A percentile compares a stretch with the other conserved stretches of the same genome.
phyloP scores from a whole-genome alignment of 2,888 invertebrate species.

The Trichopoda pennipes region DNA sequence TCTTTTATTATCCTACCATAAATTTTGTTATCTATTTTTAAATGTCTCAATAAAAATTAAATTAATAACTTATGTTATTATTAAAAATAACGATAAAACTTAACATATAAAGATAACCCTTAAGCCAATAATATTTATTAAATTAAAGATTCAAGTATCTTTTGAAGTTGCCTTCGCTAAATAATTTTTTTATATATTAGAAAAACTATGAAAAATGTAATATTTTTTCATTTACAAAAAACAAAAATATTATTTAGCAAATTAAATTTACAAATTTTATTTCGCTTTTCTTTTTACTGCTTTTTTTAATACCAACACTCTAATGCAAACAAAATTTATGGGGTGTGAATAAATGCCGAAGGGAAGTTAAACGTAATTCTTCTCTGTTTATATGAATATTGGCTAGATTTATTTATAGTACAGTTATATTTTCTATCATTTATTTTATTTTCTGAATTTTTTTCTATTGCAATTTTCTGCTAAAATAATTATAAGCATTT shows the following conservation, averaged over 20 bases:
- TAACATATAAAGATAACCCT: too few relatives aligned
- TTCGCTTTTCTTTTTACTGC: neutral
- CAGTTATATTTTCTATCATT: neutral
- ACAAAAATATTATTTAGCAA: conserved; percentile 34
- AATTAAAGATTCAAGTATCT: neutral
- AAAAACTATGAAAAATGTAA: conserved; percentile 5
- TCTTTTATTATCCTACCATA: too few relatives aligned
- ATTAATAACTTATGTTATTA: too few relatives aligned
- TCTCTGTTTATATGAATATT: conserved; percentile 22
- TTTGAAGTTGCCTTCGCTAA: neutral
- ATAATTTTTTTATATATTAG: neutral
- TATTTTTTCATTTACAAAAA: neutral
- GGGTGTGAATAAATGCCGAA: conserved; percentile 61
- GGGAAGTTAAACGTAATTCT: conserved; percentile 45
- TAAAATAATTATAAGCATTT: too few relatives aligned
- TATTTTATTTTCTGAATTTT: neutral
- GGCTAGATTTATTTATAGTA: conserved; percentile 10
- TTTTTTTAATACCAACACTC: neutral
- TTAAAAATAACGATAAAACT: too few relatives aligned
- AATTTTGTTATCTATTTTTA: too few relatives aligned
- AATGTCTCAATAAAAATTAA: too few relatives aligned
- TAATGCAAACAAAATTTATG: conserved; percentile 45
- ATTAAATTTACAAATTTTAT: conserved; percentile 43
- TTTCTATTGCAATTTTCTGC: neutral
- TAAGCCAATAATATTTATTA: too few relatives aligned